Percentiles rank a stretch among this genome's conserved stretches.
Evolutionary conservation across 92 coral and sea anemone genomes (phyloP).

Genomic region (Pocillopora grandis): DNA sequence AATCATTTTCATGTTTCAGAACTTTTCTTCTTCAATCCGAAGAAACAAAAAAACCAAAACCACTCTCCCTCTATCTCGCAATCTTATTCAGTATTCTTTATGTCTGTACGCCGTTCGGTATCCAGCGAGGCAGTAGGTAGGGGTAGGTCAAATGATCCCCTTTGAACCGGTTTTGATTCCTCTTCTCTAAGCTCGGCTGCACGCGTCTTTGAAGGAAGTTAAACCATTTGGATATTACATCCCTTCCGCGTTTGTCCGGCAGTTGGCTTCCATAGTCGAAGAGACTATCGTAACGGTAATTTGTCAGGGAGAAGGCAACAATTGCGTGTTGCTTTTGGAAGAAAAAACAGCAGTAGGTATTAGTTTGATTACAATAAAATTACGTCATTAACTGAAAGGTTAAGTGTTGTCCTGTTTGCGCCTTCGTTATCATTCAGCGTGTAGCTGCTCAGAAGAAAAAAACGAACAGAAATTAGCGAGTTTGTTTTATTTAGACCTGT

Average conservation of each 20-base stretch:
- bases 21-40: no score
- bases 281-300: slow-evolving; percentile 49
- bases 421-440: no score
- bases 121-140: slow-evolving; percentile 61
- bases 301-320: slow-evolving; percentile 25
- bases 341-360: background rate
- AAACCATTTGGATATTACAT: slow-evolving; percentile 32
- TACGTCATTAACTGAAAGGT: no score
- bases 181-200: slow-evolving; percentile 35
- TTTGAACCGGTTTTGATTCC: slow-evolving; percentile 25
- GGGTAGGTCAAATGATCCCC: slow-evolving; percentile 68
- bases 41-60: background rate
- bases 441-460: no score
- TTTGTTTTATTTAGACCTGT: no score
- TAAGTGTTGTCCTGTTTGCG: no score
- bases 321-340: slow-evolving; percentile 29
- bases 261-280: slow-evolving; percentile 49
- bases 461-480: no score
- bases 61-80: background rate
- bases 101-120: slow-evolving; percentile 66
- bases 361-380: background rate
- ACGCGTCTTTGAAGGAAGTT: slow-evolving; percentile 16
- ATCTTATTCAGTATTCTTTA: slow-evolving; percentile 6
- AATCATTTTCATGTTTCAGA: no score
- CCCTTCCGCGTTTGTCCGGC: slow-evolving; percentile 32